phyloP scores from a whole-genome alignment of 2,113 vertebrate genomes.

The Balaenoptera acutorostrata region DNA sequence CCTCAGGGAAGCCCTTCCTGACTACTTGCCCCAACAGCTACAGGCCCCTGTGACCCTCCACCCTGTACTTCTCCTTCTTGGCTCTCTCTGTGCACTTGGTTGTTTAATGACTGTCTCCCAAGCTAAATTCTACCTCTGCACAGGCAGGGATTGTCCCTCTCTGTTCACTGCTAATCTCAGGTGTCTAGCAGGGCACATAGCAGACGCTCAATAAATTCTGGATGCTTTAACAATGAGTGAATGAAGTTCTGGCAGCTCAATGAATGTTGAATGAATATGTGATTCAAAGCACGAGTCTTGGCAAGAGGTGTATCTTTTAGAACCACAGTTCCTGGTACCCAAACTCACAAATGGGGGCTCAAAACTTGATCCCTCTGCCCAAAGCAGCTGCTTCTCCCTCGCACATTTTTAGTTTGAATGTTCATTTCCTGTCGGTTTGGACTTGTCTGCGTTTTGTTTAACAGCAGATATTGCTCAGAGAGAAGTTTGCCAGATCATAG shows the following conservation, averaged over 20 bases:
- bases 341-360: background rate
- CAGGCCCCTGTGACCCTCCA: background rate
- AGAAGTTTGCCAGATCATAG: background rate
- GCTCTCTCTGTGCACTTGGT: too few species aligned
- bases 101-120: background rate
- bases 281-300: background rate
- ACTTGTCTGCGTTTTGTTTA: background rate
- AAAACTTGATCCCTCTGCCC: background rate
- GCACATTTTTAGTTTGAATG: background rate
- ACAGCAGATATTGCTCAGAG: background rate
- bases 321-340: background rate
- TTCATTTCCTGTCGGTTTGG: background rate
- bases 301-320: background rate
- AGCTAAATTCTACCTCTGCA: background rate
- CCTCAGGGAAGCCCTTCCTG: background rate
- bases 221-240: background rate
- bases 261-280: background rate
- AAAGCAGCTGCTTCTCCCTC: background rate
- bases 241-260: background rate
- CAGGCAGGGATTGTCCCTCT: background rate
- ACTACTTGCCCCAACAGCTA: background rate
- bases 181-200: too few species aligned
- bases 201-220: background rate
- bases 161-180: background rate
- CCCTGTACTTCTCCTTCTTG: background rate